Base-by-base conservation (phyloP, 1,140 invertebrate genomes). In the Hylaeus volcanicus region DNA sequence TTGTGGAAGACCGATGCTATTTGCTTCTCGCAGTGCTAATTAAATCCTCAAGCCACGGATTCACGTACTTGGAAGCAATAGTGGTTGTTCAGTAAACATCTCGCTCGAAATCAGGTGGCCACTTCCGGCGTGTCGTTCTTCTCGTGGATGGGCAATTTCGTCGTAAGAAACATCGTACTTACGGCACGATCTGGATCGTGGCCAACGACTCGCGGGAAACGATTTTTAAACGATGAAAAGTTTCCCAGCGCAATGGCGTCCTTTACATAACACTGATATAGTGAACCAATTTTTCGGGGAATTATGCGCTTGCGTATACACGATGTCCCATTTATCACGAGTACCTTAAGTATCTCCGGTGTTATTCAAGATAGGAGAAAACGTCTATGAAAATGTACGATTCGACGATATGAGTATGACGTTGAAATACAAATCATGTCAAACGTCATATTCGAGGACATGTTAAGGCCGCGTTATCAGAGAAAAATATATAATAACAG, bases 201-300 rank as follows among this genome's bases (percentile, higher is more conserved):
- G 74, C 74, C 74, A 76, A 76, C 64, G 53, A 58, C 39, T 45
- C 43, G n/a, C 5, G 1, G 12, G 14, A 1, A 69, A 76, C 64
- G 74, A 58, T 76, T 63, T 76, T 48, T 45, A 58, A 76, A 76
- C 74, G 74, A 76, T 76, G 74, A 76, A 69, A 76, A 76, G 74
- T 76, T 76, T 60, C 9, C 53, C 5, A 26, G 26, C 12, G 8
- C 3, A 74, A 48, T 48, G 11, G 41, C 41, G 15, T 56, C 41
- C 12, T 76, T 76, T 76, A 58, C 74, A 76, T 76, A 76, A 76
- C 56, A 69, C 64, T 76, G 74, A 76, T 69, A 76, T 69, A 76
- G 51, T 65, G 26, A 2, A 55, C 8, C 26, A 75, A 56, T 66
- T 75, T 75, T 66, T 75, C 51, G n/a, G 0, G 2, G 74, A 68